Evolutionary conservation across 2,797 vertebrate genomes (phyloP).

Genomic region (Caiman crocodilus): DNA sequence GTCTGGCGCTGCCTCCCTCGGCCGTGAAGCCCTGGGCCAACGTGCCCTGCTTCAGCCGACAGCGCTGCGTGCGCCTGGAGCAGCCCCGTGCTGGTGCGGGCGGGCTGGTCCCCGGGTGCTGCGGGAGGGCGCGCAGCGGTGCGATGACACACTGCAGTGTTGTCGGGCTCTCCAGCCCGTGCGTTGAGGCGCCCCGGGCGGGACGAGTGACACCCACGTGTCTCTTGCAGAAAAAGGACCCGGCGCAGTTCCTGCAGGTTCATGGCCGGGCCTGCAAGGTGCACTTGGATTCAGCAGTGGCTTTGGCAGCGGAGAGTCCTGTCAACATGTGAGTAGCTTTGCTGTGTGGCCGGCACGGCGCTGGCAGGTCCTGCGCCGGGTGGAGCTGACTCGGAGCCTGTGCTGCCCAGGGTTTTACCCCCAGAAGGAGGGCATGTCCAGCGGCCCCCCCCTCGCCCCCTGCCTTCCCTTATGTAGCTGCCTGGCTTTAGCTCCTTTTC

Average conservation of each 20-base stretch:
- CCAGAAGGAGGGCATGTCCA: neutral
- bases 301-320: slow-evolving; percentile 94
- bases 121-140: no score
- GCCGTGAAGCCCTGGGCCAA: neutral
- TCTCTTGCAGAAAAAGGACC: slow-evolving; percentile 92
- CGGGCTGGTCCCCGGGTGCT: no score
- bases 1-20: no score
- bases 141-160: no score
- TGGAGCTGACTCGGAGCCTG: neutral
- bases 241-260: slow-evolving; percentile 98
- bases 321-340: slow-evolving; percentile 91
- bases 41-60: no score
- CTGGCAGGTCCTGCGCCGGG: neutral
- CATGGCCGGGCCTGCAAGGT: slow-evolving; percentile 97
- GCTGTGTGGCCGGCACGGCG: no score
- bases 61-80: no score
- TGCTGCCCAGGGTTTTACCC: neutral
- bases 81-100: no score
- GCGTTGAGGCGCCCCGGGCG: no score
- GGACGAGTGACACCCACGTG: no score
- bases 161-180: no score
- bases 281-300: slow-evolving; percentile 94
- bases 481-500: neutral
- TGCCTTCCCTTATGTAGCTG: neutral
- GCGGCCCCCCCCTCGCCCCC: neutral